These are phyloP conservation scores for Myodes glareolus DNA, from an alignment of 2,113 vertebrate genomes.

Conservation along the genomic window DNA sequence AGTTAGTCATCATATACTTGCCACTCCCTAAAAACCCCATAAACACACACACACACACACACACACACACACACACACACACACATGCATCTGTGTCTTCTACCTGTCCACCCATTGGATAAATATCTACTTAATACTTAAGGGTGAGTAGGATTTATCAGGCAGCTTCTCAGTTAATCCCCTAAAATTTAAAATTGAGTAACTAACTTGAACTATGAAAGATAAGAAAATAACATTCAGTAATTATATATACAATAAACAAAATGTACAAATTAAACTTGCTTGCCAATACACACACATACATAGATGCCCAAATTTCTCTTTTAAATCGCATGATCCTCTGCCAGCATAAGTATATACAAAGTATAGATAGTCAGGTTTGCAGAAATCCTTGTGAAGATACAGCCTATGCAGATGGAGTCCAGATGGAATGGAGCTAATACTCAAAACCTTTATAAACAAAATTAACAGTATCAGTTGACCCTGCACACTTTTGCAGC, in stretches of 20 bases:
- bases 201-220: background rate
- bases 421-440: background rate
- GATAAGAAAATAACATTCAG: background rate
- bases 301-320: too few species aligned
- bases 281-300: background rate
- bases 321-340: background rate
- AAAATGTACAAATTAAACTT: background rate
- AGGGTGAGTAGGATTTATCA: background rate
- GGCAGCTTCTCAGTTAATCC: background rate
- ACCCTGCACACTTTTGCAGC: background rate
- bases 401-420: background rate
- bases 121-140: background rate
- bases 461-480: background rate
- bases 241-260: background rate
- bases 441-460: background rate
- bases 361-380: background rate
- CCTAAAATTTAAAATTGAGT: background rate
- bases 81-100: background rate
- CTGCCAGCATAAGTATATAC: background rate
- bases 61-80: too few species aligned
- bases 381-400: background rate
- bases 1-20: background rate
- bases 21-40: rapidly evolving
- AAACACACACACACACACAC: too few species aligned
- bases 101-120: background rate